Conservation (phyloP, 2,888 invertebrate species). For the Euplagia quadripunctaria region DNA sequence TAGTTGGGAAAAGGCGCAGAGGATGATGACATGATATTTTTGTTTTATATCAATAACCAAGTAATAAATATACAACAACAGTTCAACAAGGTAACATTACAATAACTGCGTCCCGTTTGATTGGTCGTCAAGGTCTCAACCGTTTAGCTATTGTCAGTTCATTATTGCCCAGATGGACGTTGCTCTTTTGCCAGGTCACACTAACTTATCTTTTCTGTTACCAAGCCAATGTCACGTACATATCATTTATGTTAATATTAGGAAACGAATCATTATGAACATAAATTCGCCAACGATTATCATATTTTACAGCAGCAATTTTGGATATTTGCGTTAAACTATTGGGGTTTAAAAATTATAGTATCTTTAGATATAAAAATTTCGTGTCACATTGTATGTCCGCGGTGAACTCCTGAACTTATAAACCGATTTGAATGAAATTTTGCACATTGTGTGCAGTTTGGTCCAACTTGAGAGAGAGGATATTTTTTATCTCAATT, state of each 20-base stretch:
- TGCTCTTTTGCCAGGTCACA: slow-evolving; percentile 1
- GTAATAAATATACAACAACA: neutral
- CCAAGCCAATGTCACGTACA: neutral
- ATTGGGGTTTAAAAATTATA: no score
- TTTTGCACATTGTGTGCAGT: no score
- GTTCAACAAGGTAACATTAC: slow-evolving; percentile 3
- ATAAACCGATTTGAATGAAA: no score
- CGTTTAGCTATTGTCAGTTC: slow-evolving; percentile 21
- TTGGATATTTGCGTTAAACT: no score
- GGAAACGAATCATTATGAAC: neutral
- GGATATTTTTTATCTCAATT: no score
- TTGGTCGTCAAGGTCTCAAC: slow-evolving; percentile 22
- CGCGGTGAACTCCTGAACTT: no score
- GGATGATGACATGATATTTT: neutral
- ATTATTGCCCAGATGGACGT: slow-evolving; percentile 8
- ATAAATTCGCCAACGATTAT: neutral
- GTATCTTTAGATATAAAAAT: no score
- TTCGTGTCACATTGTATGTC: no score
- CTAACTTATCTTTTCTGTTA: neutral
- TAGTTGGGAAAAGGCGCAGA: no score
- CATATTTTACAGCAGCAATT: no score
- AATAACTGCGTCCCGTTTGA: slow-evolving; percentile 10
- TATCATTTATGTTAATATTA: neutral
- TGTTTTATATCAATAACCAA: neutral
- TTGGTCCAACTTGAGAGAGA: no score